Evolutionary conservation across 2,888 invertebrate species (phyloP).

Genomic region (Scaptomyza reducta): DNA sequence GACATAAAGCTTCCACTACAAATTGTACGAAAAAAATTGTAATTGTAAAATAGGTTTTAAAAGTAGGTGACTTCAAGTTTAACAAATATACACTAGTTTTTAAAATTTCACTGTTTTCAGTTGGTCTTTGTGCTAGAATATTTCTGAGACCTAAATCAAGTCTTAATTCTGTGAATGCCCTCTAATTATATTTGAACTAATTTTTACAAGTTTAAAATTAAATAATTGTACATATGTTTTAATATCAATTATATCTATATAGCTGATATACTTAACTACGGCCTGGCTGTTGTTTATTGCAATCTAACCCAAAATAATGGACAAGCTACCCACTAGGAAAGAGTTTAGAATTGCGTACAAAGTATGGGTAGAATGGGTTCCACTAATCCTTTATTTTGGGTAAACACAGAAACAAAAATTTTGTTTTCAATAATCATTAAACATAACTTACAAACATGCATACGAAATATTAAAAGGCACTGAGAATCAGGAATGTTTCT

Average conservation of each 20-base stretch:
- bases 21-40: background rate
- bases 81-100: slow-evolving; percentile 1
- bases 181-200: slow-evolving; percentile 29
- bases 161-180: slow-evolving; percentile 20
- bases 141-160: background rate
- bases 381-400: slow-evolving; percentile 26
- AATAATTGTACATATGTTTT: slow-evolving; percentile 70
- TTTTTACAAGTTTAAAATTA: slow-evolving; percentile 59
- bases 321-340: slow-evolving; percentile 39
- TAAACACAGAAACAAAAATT: slow-evolving; percentile 24
- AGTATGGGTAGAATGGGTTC: slow-evolving; percentile 59
- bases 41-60: slow-evolving; percentile 1
- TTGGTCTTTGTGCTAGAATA: background rate
- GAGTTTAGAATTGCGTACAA: slow-evolving; percentile 53
- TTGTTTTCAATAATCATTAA: slow-evolving; percentile 42
- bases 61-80: slow-evolving; percentile 4
- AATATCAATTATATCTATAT: slow-evolving; percentile 47
- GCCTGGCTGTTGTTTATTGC: slow-evolving; percentile 69
- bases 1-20: background rate
- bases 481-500: slow-evolving; percentile 28
- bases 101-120: background rate
- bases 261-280: slow-evolving; percentile 57
- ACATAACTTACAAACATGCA: slow-evolving; percentile 12
- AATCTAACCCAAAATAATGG: slow-evolving; percentile 29
- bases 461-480: slow-evolving; percentile 34